Evolutionary conservation across 2,113 vertebrate species (phyloP).

Genomic region (Fregata magnificens): DNA sequence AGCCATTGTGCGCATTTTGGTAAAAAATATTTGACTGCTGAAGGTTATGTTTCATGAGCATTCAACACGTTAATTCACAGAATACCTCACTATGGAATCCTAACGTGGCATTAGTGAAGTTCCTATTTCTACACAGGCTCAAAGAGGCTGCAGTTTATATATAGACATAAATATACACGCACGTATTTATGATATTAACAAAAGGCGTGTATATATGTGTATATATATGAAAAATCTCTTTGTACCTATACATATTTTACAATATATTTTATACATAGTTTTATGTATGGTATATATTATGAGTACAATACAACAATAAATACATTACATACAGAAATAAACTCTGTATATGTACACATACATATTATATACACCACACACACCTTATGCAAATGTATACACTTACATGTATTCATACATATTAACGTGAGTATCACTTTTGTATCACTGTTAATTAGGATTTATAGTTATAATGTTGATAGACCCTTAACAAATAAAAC

Average conservation of each 20-base stretch:
- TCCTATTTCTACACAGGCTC: background rate
- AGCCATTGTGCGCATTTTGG: background rate
- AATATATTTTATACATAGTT: background rate
- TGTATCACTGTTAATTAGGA: background rate
- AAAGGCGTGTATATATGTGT: background rate
- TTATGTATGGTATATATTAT: background rate
- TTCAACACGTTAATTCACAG: background rate
- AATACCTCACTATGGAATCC: background rate
- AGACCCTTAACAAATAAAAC: conserved; percentile 29
- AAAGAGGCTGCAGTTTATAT: background rate
- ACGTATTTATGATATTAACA: background rate
- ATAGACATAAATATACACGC: background rate
- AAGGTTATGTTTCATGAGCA: background rate
- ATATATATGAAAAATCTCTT: background rate
- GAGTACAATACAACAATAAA: background rate
- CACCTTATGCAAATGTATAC: background rate
- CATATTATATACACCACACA: no score
- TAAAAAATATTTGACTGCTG: background rate
- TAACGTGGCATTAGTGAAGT: background rate
- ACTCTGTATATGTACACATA: background rate
- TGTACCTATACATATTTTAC: background rate
- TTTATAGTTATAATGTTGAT: background rate
- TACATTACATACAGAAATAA: background rate
- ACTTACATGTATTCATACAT: background rate
- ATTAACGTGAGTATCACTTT: background rate